These are phyloP conservation scores for Sthenelais limicola DNA, from an alignment of 2,888 invertebrate species.

Conservation along the genomic window DNA sequence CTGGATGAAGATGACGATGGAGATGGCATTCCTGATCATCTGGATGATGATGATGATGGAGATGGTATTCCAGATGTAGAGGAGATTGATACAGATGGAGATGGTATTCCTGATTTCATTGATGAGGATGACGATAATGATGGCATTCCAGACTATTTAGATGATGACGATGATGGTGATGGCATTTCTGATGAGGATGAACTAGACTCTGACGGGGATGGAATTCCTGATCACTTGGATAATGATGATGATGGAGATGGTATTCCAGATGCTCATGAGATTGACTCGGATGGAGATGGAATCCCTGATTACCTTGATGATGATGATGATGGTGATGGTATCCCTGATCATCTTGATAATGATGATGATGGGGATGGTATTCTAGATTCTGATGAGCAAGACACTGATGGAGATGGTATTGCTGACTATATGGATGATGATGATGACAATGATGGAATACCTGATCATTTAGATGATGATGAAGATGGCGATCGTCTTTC, in stretches of 20 bases:
- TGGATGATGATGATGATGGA: conserved; percentile 48
- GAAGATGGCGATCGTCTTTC: conserved; percentile 58
- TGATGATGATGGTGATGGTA: conserved; percentile 58
- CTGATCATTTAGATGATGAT: conserved; percentile 57
- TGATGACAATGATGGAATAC: conserved; percentile 60
- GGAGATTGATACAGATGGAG: conserved; percentile 63
- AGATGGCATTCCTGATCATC: conserved; percentile 61
- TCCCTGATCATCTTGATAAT: conserved; percentile 50
- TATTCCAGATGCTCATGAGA: conserved; percentile 54
- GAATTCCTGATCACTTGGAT: conserved; percentile 55
- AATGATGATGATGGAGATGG: conserved; percentile 51
- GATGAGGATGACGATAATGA: conserved; percentile 62
- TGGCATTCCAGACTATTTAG: conserved; percentile 52
- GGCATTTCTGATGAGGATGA: conserved; percentile 57
- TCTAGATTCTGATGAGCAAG: conserved; percentile 49
- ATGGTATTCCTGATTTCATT: conserved; percentile 63
- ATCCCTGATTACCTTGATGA: conserved; percentile 56
- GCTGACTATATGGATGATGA: conserved; percentile 42
- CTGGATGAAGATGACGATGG: conserved; percentile 61
- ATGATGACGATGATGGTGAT: conserved; percentile 50
- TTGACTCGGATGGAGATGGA: conserved; percentile 52
- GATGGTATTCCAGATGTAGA: conserved; percentile 58
- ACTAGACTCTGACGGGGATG: conserved; percentile 47
- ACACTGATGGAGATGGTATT: conserved; percentile 57
- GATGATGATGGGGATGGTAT: conserved; percentile 62